Conservation (phyloP, 2,113 vertebrate species). For the Stigmatopora nigra region DNA sequence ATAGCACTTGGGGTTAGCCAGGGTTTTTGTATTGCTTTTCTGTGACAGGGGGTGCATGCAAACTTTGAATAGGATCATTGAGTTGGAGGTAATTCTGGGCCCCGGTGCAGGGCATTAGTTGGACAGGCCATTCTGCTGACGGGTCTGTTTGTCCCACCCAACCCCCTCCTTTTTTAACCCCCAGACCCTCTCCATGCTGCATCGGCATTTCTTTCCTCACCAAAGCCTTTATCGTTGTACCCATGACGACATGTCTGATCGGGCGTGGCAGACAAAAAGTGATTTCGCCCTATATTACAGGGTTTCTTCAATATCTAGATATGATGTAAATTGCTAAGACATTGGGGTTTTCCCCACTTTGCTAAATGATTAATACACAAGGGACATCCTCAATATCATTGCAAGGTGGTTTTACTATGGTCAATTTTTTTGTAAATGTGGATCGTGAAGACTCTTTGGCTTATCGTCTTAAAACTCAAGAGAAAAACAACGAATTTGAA, state of each 20-base stretch:
- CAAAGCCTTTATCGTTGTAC: conserved; percentile 51
- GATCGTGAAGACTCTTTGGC: conserved; percentile 40
- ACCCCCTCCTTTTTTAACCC: conserved; percentile 34
- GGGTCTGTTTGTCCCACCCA: conserved; percentile 60
- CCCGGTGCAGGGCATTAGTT: conserved; percentile 77
- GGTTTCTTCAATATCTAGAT: conserved; percentile 39
- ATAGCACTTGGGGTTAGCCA: conserved; percentile 63
- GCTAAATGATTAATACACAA: conserved; percentile 53
- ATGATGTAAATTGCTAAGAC: conserved; percentile 30
- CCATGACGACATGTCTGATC: conserved; percentile 62
- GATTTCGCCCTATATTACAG: conserved; percentile 28
- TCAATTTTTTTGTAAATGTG: conserved; percentile 49
- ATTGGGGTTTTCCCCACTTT: conserved; percentile 25
- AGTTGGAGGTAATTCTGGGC: conserved; percentile 86
- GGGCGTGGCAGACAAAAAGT: conserved; percentile 52
- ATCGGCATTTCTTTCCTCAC: conserved; percentile 65
- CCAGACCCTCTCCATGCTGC: conserved; percentile 56
- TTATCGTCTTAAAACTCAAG: conserved; percentile 40
- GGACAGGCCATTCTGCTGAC: conserved; percentile 82
- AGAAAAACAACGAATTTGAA: conserved; percentile 36
- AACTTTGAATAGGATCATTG: conserved; percentile 84
- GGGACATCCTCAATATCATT: conserved; percentile 63
- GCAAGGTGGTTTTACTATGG: conserved; percentile 46
- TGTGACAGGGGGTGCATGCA: conserved; percentile 59
- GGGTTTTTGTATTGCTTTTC: conserved; percentile 72